These are phyloP conservation scores for Amphipoea oculea DNA, from an alignment of 2,888 invertebrate species.

Conservation along the genomic window DNA sequence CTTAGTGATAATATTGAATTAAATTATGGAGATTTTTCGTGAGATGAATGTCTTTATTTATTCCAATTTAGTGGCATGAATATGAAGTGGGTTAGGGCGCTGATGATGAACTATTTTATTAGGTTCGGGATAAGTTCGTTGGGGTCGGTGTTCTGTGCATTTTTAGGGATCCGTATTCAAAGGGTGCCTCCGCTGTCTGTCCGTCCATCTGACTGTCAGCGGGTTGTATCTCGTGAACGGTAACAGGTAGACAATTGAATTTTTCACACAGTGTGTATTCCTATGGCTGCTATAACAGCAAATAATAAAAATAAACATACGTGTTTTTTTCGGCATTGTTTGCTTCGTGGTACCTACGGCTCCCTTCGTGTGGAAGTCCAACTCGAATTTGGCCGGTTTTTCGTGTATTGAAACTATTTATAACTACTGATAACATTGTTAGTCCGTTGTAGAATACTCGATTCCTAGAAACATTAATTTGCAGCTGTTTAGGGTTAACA, in stretches of 20 bases:
- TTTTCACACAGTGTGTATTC: no score
- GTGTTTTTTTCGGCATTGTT: not conserved
- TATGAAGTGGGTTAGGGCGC: slow-evolving; percentile 39
- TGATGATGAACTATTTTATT: slow-evolving; percentile 25
- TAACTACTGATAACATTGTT: no score
- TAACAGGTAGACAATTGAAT: not conserved
- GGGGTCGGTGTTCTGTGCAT: not conserved
- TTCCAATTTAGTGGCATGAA: slow-evolving; percentile 46
- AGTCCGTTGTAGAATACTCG: no score
- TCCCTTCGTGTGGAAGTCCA: no score
- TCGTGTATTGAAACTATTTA: no score
- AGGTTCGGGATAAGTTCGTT: not conserved
- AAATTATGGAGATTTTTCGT: slow-evolving; percentile 68
- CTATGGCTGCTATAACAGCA: no score
- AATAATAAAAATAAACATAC: no score
- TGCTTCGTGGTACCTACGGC: no score
- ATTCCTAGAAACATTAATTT: not conserved
- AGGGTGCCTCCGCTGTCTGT: not conserved
- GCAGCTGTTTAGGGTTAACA: not conserved
- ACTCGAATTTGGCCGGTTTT: not conserved
- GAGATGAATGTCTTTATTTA: slow-evolving; percentile 59
- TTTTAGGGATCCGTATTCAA: not conserved
- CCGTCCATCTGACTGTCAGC: no score
- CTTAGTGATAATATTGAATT: slow-evolving; percentile 76
- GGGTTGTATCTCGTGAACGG: not conserved